Conservation (phyloP, 2,113 vertebrate genomes). For the Capra hircus region DNA sequence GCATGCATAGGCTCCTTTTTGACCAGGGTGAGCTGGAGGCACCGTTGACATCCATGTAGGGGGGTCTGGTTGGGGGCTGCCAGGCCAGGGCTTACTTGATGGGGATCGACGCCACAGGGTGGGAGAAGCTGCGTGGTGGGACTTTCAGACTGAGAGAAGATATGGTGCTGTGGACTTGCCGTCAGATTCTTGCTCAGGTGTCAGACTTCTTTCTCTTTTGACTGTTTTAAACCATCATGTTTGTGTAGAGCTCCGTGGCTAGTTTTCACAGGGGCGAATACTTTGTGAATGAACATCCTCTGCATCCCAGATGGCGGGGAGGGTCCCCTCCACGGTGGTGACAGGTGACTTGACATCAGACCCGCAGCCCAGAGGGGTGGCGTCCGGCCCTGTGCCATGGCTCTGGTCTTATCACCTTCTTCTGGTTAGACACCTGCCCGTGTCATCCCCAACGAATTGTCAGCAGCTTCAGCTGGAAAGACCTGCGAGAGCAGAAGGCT, state of each 20-base stretch:
- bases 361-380: not conserved
- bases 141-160: not conserved
- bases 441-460: not conserved
- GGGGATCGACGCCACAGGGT: not conserved
- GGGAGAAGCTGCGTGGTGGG: not conserved
- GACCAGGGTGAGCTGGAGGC: not conserved
- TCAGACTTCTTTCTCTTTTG: not conserved
- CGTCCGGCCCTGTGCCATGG: fast-evolving
- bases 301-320: not conserved
- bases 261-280: fast-evolving
- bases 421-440: fast-evolving
- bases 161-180: not conserved
- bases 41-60: too few species aligned
- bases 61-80: not conserved
- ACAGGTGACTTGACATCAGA: not conserved
- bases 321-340: fast-evolving
- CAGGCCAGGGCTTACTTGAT: not conserved
- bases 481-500: fast-evolving
- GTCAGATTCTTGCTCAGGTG: not conserved
- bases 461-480: not conserved
- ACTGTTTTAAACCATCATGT: not conserved
- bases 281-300: not conserved
- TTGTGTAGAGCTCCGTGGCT: fast-evolving
- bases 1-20: not conserved
- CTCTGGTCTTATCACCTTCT: not conserved